A percentile compares a stretch with the other conserved stretches of the same genome.
phyloP scores from a whole-genome alignment of 1,140 invertebrate species.

The Bombus pascuorum region DNA sequence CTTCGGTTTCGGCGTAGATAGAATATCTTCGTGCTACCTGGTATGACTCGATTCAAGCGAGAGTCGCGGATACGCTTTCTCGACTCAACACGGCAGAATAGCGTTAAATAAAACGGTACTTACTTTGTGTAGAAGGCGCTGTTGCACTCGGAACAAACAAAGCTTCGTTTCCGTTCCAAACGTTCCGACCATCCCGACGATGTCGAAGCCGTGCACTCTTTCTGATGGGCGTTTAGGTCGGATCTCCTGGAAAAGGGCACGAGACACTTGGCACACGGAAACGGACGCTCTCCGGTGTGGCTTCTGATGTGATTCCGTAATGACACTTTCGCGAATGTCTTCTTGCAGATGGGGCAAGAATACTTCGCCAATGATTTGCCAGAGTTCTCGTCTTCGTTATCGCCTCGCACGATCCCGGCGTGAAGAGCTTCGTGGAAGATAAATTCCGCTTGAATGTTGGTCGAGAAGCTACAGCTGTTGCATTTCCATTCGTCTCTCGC shows the following conservation, averaged over 20 bases:
- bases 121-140: conserved; percentile 85
- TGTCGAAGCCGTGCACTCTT: conserved; percentile 61
- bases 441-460: conserved; percentile 83
- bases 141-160: conserved; percentile 85
- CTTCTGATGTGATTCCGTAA: conserved; percentile 87
- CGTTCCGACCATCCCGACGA: conserved; percentile 25
- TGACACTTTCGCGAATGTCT: conserved; percentile 87
- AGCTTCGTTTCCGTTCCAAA: conserved; percentile 66
- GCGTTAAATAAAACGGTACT: conserved; percentile 72
- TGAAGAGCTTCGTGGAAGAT: conserved; percentile 87
- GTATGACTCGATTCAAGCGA: background rate
- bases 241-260: conserved; percentile 86
- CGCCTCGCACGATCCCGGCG: conserved; percentile 78
- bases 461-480: conserved; percentile 79
- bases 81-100: no score
- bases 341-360: conserved; percentile 86
- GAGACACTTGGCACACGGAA: conserved; percentile 84
- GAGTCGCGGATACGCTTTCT: no score
- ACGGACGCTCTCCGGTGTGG: conserved; percentile 91
- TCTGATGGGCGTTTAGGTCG: conserved; percentile 80
- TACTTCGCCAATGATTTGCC: conserved; percentile 82
- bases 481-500: conserved; percentile 74
- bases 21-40: no score
- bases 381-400: conserved; percentile 64
- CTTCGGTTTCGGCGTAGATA: background rate